Percentiles rank a stretch among this genome's conserved stretches.
phyloP scores from a whole-genome alignment of 2,797 vertebrate genomes.

The Triplophysa yarkandensis region DNA sequence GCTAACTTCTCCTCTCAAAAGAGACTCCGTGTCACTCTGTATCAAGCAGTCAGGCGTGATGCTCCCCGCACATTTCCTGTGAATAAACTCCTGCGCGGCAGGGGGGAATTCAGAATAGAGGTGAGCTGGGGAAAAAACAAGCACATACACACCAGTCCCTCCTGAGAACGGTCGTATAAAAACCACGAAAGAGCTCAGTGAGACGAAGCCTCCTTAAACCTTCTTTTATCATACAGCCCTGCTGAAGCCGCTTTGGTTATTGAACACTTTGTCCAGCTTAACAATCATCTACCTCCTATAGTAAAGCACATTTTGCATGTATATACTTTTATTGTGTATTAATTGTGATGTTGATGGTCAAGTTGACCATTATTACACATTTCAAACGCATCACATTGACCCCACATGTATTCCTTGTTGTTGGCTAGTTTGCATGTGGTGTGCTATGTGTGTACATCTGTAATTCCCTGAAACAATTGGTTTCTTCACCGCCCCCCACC shows the following conservation, averaged over 20 bases:
- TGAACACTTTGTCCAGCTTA: slow-evolving; percentile 49
- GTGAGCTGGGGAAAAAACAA: slow-evolving; percentile 63
- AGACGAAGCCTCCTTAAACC: slow-evolving; percentile 70
- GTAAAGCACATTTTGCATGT: slow-evolving; percentile 26
- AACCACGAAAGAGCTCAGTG: slow-evolving; percentile 71
- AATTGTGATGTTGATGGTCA: background rate
- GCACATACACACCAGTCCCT: slow-evolving; percentile 53
- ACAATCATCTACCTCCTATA: slow-evolving; percentile 29
- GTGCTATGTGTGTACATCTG: background rate
- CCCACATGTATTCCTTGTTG: background rate
- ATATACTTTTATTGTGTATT: too few species aligned
- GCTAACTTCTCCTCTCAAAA: slow-evolving; percentile 83
- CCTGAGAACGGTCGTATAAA: slow-evolving; percentile 64
- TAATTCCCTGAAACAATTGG: slow-evolving; percentile 5
- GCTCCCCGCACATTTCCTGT: slow-evolving; percentile 82
- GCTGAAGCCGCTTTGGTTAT: slow-evolving; percentile 35
- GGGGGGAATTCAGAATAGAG: slow-evolving; percentile 66
- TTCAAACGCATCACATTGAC: background rate
- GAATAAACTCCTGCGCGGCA: slow-evolving; percentile 82
- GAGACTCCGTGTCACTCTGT: slow-evolving; percentile 81
- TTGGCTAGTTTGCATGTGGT: background rate
- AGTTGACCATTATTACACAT: background rate
- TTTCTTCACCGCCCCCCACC: slow-evolving; percentile 4
- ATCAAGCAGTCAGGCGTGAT: slow-evolving; percentile 83
- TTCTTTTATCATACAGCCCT: slow-evolving; percentile 54